Percentiles rank a stretch among this genome's conserved stretches.
phyloP scores from a whole-genome alignment of 2,888 invertebrate genomes.

The Scelioninae gen. 2 region DNA sequence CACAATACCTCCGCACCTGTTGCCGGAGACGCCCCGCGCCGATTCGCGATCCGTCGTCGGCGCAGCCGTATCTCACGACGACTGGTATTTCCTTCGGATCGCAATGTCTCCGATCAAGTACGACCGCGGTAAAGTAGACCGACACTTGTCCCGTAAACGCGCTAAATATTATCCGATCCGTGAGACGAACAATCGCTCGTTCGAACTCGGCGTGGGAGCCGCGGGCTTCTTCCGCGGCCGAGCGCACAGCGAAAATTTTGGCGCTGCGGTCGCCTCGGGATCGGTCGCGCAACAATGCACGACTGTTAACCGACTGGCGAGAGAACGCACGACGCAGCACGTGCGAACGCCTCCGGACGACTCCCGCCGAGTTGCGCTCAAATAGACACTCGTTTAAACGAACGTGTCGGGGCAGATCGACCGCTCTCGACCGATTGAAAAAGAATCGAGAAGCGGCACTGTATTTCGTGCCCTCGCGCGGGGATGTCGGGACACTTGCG shows the following conservation, averaged over 20 bases:
- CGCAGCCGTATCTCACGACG: conserved; percentile 31
- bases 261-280: neutral
- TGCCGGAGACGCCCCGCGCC: conserved; percentile 33
- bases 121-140: conserved; percentile 38
- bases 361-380: conserved; percentile 62
- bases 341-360: conserved; percentile 59
- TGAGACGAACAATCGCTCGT: conserved; percentile 21
- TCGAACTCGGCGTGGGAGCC: conserved; percentile 20
- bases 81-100: conserved; percentile 25
- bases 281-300: conserved; percentile 20
- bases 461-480: no score
- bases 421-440: conserved; percentile 21
- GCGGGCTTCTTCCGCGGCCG: no score
- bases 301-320: conserved; percentile 32
- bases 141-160: conserved; percentile 55
- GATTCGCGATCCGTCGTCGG: conserved; percentile 28
- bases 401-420: conserved; percentile 22
- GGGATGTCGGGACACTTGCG: no score
- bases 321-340: conserved; percentile 57
- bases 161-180: conserved; percentile 31
- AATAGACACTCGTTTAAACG: conserved; percentile 44
- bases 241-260: no score
- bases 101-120: conserved; percentile 14
- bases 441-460: conserved; percentile 1
- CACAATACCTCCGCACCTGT: conserved; percentile 45